phyloP scores from a whole-genome alignment of 53 echinoderm and acorn worm species.

The Actinopyga echinites region DNA sequence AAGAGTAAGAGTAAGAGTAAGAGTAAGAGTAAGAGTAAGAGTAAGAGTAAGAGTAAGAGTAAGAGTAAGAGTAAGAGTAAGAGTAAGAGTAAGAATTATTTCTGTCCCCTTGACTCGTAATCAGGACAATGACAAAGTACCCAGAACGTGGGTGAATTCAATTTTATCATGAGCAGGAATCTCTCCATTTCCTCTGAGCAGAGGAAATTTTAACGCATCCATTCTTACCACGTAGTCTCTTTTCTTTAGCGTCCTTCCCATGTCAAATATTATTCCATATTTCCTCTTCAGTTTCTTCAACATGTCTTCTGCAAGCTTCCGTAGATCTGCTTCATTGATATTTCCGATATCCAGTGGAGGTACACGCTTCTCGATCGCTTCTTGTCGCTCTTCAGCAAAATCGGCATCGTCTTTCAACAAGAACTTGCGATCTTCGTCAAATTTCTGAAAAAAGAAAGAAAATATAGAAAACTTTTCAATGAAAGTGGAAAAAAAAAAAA shows the following conservation, averaged over 20 bases:
- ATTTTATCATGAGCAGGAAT: not conserved
- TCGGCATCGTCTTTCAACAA: constrained; percentile 18
- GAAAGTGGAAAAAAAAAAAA: too few species aligned
- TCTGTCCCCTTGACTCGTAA: too few species aligned
- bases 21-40: too few species aligned
- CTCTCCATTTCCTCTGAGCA: not conserved
- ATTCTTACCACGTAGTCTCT: constrained; percentile 18
- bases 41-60: too few species aligned
- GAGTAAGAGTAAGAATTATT: too few species aligned
- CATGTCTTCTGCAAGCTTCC: not conserved
- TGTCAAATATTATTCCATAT: constrained; percentile 27
- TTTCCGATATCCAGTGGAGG: not conserved
- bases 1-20: too few species aligned
- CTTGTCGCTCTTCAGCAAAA: constrained; percentile 18
- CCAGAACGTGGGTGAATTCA: not conserved
- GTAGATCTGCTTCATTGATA: not conserved
- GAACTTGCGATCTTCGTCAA: constrained; percentile 36
- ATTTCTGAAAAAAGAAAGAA: not conserved
- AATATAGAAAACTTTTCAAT: not conserved
- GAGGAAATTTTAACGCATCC: not conserved
- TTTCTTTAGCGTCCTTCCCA: constrained; percentile 25
- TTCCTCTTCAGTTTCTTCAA: constrained; percentile 24
- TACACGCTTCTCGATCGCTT: constrained; percentile 17
- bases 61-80: too few species aligned
- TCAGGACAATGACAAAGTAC: too few species aligned